phyloP scores from a whole-genome alignment of 2,888 invertebrate species.

The Agrotis ipsilon region DNA sequence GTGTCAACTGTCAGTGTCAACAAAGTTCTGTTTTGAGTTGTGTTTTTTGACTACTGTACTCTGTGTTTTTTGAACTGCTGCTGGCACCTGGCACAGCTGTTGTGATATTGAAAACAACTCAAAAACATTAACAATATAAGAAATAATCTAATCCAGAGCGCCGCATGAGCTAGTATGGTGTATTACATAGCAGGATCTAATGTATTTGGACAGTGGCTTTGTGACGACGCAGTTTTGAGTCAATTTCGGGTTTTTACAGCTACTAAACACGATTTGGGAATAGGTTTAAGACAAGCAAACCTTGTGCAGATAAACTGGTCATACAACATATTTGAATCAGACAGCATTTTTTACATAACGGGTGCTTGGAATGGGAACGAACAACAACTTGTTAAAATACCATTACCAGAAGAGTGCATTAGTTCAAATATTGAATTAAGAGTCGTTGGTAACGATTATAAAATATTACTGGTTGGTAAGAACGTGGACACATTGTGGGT shows the following conservation, averaged over 20 bases:
- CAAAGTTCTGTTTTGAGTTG: too few relatives aligned
- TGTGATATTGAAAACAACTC: neutral
- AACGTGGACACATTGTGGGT: conserved; percentile 73
- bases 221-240: conserved; percentile 67
- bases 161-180: conserved; percentile 59
- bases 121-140: neutral
- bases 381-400: conserved; percentile 71
- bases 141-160: neutral
- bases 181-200: conserved; percentile 82
- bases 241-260: conserved; percentile 69
- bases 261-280: conserved; percentile 55
- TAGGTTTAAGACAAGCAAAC: conserved; percentile 56
- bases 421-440: conserved; percentile 63
- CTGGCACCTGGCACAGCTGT: neutral
- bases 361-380: conserved; percentile 79
- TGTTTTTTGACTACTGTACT: too few relatives aligned
- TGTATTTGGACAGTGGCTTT: conserved; percentile 86
- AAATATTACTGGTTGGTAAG: conserved; percentile 72
- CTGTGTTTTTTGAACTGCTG: too few relatives aligned
- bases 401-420: conserved; percentile 70
- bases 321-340: conserved; percentile 80
- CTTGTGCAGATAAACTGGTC: conserved; percentile 81
- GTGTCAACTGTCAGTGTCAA: neutral
- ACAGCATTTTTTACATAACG: conserved; percentile 74
- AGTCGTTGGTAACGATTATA: conserved; percentile 81